These are phyloP conservation scores for Dasypogon diadema DNA, from an alignment of 2,888 invertebrate genomes.

Conservation along the genomic window DNA sequence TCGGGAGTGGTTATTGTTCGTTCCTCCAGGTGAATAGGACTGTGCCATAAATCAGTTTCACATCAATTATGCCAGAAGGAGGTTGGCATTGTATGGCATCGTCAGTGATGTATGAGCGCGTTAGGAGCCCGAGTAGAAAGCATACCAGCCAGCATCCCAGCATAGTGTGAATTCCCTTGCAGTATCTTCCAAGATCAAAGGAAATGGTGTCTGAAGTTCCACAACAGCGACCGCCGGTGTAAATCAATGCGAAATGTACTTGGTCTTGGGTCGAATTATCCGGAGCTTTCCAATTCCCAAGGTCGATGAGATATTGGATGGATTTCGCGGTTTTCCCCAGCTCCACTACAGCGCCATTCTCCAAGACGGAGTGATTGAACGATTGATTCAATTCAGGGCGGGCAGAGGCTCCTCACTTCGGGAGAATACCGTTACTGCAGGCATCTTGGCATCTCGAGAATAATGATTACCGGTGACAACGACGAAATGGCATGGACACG, in stretches of 20 bases:
- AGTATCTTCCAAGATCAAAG: conserved; percentile 37
- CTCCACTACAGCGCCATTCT: not conserved
- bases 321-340: not conserved
- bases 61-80: conserved; percentile 44
- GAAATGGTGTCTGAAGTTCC: not conserved
- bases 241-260: conserved; percentile 1
- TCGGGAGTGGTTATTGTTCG: conserved; percentile 8
- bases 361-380: conserved; percentile 33
- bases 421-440: not conserved
- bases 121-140: not conserved
- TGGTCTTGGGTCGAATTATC: not conserved
- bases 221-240: not conserved
- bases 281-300: conserved; percentile 41
- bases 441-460: not conserved
- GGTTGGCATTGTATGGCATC: conserved; percentile 6
- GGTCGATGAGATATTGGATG: conserved; percentile 45
- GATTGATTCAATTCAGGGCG: conserved; percentile 19
- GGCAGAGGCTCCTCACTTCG: conserved; percentile 13
- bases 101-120: not conserved
- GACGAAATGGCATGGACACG: not conserved
- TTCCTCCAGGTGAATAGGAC: conserved; percentile 20
- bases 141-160: no score
- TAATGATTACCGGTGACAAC: not conserved
- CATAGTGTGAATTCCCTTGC: conserved; percentile 12
- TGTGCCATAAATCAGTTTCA: conserved; percentile 39